Conservation (phyloP, 2,888 invertebrate species). For the Tetranychus truncatus region DNA sequence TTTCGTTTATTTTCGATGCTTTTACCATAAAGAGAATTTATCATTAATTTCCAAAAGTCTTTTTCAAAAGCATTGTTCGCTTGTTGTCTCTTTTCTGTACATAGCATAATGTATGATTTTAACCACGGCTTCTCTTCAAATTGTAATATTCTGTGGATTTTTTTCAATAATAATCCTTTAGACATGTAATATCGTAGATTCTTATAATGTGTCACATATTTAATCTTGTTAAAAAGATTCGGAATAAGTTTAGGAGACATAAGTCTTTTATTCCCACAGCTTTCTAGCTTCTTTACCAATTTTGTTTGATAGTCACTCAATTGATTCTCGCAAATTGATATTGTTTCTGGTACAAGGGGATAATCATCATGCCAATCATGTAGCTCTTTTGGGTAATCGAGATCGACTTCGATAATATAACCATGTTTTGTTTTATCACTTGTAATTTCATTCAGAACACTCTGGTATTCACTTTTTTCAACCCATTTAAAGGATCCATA, state of each 20-base stretch:
- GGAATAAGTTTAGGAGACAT: not conserved
- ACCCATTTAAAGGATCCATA: not conserved
- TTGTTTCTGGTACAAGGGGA: not conserved
- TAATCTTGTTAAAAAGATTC: slow-evolving; percentile 15
- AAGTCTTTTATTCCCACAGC: not conserved
- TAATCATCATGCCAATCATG: slow-evolving; percentile 11
- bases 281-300: not conserved
- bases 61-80: slow-evolving; percentile 31
- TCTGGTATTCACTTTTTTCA: not conserved
- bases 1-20: slow-evolving; percentile 30
- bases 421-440: not conserved
- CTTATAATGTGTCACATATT: slow-evolving; percentile 1
- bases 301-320: not conserved
- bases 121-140: slow-evolving; percentile 22
- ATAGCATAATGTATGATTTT: slow-evolving; percentile 25
- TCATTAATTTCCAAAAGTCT: slow-evolving; percentile 32
- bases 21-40: slow-evolving; percentile 32
- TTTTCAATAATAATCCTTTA: not conserved
- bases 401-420: not conserved
- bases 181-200: not conserved
- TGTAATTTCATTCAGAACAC: not conserved
- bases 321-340: not conserved
- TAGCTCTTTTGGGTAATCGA: not conserved
- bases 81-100: slow-evolving; percentile 25
- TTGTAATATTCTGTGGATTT: not conserved